Base-by-base conservation (phyloP, 2,113 vertebrate genomes). In the Calidris pygmaea region DNA sequence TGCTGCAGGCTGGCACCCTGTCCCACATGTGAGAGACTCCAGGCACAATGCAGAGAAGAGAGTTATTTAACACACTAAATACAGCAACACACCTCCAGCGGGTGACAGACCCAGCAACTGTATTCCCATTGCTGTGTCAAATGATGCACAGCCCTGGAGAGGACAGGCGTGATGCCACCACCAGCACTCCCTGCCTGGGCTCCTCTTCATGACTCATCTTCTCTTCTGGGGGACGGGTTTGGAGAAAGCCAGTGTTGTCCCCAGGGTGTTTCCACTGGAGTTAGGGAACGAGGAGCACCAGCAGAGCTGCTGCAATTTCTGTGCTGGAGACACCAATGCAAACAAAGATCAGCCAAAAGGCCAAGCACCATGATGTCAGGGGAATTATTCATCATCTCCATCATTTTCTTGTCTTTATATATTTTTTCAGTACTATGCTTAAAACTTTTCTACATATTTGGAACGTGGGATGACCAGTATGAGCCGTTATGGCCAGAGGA, bases 291-390 rank as follows among this genome's bases (percentile, higher is more conserved):
- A 45, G 26, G 29, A 76, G 10, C 6, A 4, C 10, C 59, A 58
- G 68, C 29, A 84, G 53, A 76, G 53, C 59, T 66, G 30, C 55
- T 62, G 81, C 0, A 1, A 8, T 76, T 68, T 63, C 29, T 34
- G 10, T 60, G 60, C 47, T 55, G 52, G n/a, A 23, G 34, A 66
- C n/a, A 53, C 2, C n/a, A 23, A 12, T 8, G 22, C 8, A 70
- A 70, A 63, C 17, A 48, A 73, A 43, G 43, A 80, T 24, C 27
- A 66, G 30, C 19, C 52, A 43, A 71, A 85, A 85, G 6, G 17
- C 43, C 3, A 10, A 50, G 58, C 2, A 3, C 15, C 5, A 2
- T 0, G 0, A 13, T 17, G 27, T 8, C 63, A 37, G 29, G 30
- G 14, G 34, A 76, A 35, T 50, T 62, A 14, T 29, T 74, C 8